Conservation (phyloP, 2,888 invertebrate species). For the Masnerella sp. region DNA sequence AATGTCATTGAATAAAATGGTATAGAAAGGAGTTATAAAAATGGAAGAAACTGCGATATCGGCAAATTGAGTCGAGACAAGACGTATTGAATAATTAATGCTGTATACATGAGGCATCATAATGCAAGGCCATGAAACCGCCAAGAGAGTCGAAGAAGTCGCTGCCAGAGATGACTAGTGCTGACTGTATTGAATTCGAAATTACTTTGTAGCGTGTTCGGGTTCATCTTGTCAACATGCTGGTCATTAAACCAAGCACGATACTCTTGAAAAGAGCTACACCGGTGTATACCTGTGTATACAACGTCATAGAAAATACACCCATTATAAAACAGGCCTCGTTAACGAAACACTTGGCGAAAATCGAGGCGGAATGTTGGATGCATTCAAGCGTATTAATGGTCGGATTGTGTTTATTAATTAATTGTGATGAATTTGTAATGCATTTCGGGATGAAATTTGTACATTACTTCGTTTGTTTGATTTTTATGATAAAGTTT, state of each 20-base stretch:
- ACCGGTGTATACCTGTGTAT: slow-evolving; percentile 29
- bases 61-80: slow-evolving; percentile 18
- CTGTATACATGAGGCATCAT: slow-evolving; percentile 38
- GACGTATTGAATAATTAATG: slow-evolving; percentile 45
- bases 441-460: no score
- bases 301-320: slow-evolving; percentile 40
- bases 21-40: neutral
- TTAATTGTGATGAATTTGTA: no score
- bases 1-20: neutral
- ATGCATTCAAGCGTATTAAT: slow-evolving; percentile 27
- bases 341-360: slow-evolving; percentile 47
- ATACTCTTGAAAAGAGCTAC: slow-evolving; percentile 39
- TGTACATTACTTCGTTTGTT: no score
- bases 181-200: slow-evolving; percentile 47
- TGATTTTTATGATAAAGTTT: no score
- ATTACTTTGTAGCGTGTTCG: slow-evolving; percentile 24
- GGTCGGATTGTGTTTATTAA: no score
- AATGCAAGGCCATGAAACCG: slow-evolving; percentile 42
- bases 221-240: slow-evolving; percentile 49
- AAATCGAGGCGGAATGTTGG: slow-evolving; percentile 39
- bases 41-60: slow-evolving; percentile 10
- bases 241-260: slow-evolving; percentile 49
- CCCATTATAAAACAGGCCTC: slow-evolving; percentile 47
- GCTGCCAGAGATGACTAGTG: slow-evolving; percentile 37
- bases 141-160: slow-evolving; percentile 38